These are phyloP conservation scores for Rapana venosa DNA, from an alignment of 2,888 invertebrate genomes.

Conservation along the genomic window DNA sequence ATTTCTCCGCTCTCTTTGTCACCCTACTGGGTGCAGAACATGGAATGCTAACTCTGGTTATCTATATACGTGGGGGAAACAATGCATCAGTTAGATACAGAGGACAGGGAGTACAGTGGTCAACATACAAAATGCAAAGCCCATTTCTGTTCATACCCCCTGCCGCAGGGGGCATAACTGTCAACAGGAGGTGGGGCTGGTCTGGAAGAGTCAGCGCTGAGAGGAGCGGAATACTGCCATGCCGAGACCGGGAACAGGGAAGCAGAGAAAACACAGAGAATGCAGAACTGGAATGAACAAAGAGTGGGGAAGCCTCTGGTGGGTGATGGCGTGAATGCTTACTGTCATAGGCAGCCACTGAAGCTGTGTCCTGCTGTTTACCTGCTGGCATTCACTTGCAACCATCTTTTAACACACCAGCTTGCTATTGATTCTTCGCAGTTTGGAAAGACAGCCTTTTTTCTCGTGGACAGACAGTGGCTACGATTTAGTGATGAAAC, in stretches of 20 bases:
- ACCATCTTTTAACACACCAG: too few relatives aligned
- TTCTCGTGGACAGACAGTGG: background rate
- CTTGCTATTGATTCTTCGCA: too few relatives aligned
- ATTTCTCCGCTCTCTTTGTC: background rate
- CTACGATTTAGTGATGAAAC: background rate
- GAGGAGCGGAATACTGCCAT: background rate
- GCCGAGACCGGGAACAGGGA: background rate
- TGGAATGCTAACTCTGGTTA: conserved; percentile 20
- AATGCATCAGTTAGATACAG: background rate
- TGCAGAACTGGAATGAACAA: background rate
- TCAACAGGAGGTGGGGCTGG: background rate
- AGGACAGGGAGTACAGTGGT: background rate
- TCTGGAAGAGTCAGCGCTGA: background rate
- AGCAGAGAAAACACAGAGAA: background rate
- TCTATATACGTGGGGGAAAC: background rate
- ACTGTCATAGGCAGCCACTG: background rate
- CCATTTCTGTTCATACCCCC: background rate
- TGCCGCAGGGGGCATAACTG: background rate
- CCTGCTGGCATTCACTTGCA: background rate
- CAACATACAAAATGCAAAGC: background rate
- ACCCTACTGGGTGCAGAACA: background rate
- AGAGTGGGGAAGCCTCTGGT: background rate
- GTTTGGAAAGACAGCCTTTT: too few relatives aligned
- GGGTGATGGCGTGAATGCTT: too few relatives aligned
- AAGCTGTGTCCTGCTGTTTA: background rate